Conservation (phyloP, 35 echinoderm and acorn worm species). For the Heliocidaris erythrogramma region DNA sequence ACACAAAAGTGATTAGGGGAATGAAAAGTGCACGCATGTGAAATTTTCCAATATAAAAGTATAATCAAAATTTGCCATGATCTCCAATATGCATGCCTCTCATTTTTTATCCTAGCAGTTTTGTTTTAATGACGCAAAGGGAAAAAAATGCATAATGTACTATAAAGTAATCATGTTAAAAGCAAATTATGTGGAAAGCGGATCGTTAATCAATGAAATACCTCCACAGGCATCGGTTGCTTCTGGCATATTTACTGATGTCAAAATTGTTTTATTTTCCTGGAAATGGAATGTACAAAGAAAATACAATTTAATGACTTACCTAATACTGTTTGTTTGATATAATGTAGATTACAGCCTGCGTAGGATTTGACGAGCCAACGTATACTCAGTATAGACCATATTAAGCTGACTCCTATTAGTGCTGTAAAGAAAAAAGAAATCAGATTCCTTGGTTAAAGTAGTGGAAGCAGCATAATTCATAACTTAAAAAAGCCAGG, state of each 20-base stretch:
- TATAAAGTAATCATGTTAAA: background rate
- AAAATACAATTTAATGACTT: constrained; percentile 33
- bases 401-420: constrained; percentile 52
- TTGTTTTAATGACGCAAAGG: background rate
- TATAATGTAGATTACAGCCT: constrained; percentile 29
- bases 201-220: background rate
- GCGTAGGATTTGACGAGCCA: constrained; percentile 54
- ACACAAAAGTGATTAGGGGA: no score
- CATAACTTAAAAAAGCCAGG: no score
- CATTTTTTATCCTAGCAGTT: background rate
- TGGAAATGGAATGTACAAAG: background rate
- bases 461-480: no score
- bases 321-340: constrained; percentile 70
- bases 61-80: no score
- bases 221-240: background rate
- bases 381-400: constrained; percentile 65
- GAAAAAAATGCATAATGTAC: background rate
- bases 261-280: no score
- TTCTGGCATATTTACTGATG: no score
- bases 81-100: background rate
- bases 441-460: background rate
- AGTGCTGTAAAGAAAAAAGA: background rate
- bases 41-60: no score
- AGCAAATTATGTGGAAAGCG: background rate
- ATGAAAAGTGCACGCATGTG: no score